Base-by-base conservation (phyloP, 1,140 invertebrate genomes). In the Zophobas morio region DNA sequence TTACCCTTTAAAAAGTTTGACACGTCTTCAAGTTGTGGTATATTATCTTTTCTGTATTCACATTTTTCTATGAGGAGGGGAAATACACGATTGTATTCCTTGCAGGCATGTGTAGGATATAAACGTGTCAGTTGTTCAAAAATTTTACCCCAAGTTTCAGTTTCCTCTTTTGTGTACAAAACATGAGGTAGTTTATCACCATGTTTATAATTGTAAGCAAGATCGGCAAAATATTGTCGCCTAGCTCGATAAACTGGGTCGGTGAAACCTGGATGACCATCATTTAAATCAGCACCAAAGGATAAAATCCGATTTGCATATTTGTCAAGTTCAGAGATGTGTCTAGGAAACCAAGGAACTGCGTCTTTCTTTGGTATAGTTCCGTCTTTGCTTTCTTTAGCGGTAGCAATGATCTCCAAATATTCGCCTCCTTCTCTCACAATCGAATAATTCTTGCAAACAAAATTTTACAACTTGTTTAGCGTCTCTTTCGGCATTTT, bases 221-320 rank as follows among this genome's bases (percentile, higher is more conserved):
- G 95, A 84, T 99, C 98, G 1, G 98, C 98, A 84, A 99, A 98
- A 84, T 98, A 94, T 87, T 99, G 99, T 80, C 88, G 83, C 8
- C 85, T 72, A 0, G 78, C 81, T 37, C 84, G 89, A 86, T 99
- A 99, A 35, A 92, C 91, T 1, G 91, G 88, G 88, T 99, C 98
- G 0, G 95, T 98, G 85, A 99, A 99, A 8, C 98, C 98, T 0
- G 98, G 98, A 90, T 99, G 98, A 87, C 99, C 98, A 2, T 95
- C 87, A 82, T 99, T 96, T 46, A 99, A 87, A 85, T 99, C 98
- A 0, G 96, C 89, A 0, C 98, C 98, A 83, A 99, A 99, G 5
- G 96, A 96, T 2, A 99, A 87, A 83, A 99, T 99, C 85, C 99
- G 96, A 88, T 99, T 99, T 20, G 98, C 97, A 86, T 99, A 99